Conservation (phyloP, 2,797 vertebrate genomes). For the Alosa sapidissima region DNA sequence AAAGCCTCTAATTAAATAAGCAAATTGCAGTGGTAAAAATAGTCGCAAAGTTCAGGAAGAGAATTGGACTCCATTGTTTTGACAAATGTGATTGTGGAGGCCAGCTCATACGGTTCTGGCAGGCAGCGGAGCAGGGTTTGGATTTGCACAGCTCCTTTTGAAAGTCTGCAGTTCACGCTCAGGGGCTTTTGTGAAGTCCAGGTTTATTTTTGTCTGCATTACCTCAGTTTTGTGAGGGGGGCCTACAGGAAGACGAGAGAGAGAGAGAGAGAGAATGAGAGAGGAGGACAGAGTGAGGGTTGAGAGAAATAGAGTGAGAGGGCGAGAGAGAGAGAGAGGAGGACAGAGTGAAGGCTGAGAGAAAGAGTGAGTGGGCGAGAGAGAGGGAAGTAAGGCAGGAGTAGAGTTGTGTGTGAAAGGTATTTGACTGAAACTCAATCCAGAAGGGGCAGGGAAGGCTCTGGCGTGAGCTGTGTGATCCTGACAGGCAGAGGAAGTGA, state of each 20-base stretch:
- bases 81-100: neutral
- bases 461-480: constrained; percentile 4
- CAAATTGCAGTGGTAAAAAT: constrained; percentile 5
- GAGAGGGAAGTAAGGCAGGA: neutral
- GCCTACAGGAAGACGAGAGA: constrained; percentile 6
- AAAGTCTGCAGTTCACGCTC: constrained; percentile 1
- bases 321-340: no score
- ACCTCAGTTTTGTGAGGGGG: constrained; percentile 18
- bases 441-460: neutral
- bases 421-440: neutral
- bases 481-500: constrained; percentile 15
- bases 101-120: neutral
- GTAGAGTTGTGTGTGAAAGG: constrained; percentile 11
- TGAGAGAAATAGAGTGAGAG: neutral
- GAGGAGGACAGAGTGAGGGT: neutral
- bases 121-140: neutral
- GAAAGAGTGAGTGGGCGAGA: neutral
- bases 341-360: neutral
- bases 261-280: neutral
- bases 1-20: neutral
- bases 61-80: constrained; percentile 18
- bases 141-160: neutral
- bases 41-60: neutral
- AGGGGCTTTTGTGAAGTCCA: constrained; percentile 12
- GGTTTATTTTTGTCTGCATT: constrained; percentile 26